phyloP scores from a whole-genome alignment of 2,888 invertebrate species.

The Tachina grossa region DNA sequence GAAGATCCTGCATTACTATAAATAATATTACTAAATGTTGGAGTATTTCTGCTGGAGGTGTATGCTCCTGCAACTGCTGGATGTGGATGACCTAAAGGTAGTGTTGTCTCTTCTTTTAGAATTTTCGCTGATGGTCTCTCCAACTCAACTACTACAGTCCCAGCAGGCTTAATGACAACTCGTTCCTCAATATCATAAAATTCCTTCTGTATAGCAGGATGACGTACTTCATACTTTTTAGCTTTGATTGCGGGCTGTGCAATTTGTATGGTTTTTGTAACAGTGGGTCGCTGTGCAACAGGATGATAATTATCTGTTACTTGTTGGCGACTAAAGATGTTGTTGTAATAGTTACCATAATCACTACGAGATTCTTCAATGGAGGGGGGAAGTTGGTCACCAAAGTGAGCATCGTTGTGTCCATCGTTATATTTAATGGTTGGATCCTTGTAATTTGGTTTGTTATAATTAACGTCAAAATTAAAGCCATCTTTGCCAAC shows the following conservation, averaged over 20 bases:
- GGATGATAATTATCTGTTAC: conserved; percentile 73
- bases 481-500: conserved; percentile 63
- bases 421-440: conserved; percentile 70
- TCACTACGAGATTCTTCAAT: conserved; percentile 74
- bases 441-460: conserved; percentile 75
- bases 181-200: conserved; percentile 87
- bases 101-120: conserved; percentile 82
- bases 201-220: conserved; percentile 86
- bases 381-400: conserved; percentile 77
- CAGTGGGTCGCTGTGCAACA: conserved; percentile 80
- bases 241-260: conserved; percentile 85
- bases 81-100: conserved; percentile 79
- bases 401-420: conserved; percentile 73
- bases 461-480: conserved; percentile 74
- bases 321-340: conserved; percentile 67
- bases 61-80: conserved; percentile 79
- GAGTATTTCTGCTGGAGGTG: conserved; percentile 72
- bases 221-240: conserved; percentile 85
- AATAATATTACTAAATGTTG: conserved; percentile 60
- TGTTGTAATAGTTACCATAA: conserved; percentile 74
- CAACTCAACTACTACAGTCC: conserved; percentile 85
- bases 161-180: conserved; percentile 85
- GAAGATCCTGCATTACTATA: conserved; percentile 59
- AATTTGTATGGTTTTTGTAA: conserved; percentile 85
- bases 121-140: conserved; percentile 85